Conservation (phyloP, 2,888 invertebrate species). For the Eristalis tenax region DNA sequence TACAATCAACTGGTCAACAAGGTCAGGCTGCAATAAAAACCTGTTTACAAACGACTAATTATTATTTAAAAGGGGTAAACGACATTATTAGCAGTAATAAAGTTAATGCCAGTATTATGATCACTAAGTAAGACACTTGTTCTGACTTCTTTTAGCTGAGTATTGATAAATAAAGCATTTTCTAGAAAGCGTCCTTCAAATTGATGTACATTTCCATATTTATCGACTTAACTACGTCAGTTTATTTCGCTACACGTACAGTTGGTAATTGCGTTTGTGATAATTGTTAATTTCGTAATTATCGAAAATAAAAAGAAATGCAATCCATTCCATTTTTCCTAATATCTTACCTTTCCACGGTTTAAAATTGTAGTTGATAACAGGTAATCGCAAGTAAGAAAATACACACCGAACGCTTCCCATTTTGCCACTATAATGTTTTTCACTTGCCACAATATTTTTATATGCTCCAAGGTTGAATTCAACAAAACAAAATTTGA, state of each 20-base stretch:
- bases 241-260: neutral
- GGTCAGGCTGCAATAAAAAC: neutral
- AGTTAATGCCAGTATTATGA: neutral
- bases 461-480: constrained; percentile 9
- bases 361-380: constrained; percentile 1
- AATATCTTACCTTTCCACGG: constrained; percentile 11
- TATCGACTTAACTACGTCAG: neutral
- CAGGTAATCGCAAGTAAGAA: constrained; percentile 25
- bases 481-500: constrained; percentile 2
- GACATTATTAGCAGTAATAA: neutral
- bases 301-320: neutral
- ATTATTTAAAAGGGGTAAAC: neutral
- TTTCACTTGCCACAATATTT: constrained; percentile 2
- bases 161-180: neutral
- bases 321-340: neutral
- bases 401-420: constrained; percentile 20
- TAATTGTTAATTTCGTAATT: neutral
- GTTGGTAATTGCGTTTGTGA: neutral
- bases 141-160: neutral
- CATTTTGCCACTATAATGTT: constrained; percentile 18
- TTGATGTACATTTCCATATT: neutral
- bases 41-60: neutral
- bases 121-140: neutral
- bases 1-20: neutral
- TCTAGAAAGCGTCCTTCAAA: neutral